Evolutionary conservation across 2,113 vertebrate species (phyloP).

Genomic region (Telmatochromis sp.): DNA sequence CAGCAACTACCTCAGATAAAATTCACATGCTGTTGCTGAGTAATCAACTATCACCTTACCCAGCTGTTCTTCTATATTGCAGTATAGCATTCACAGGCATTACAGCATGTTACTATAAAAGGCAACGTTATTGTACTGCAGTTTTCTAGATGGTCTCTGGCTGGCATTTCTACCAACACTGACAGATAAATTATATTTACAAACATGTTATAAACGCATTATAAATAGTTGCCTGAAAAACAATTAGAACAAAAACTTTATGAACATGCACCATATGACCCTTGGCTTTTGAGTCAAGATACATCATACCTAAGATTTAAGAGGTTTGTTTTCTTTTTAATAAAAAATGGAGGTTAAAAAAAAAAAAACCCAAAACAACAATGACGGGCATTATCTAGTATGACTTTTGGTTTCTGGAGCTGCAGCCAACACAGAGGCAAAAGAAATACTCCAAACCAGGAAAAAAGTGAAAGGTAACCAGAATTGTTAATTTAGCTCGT

Average conservation of each 20-base stretch:
- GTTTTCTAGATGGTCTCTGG: neutral
- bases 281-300: neutral
- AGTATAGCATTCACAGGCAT: neutral
- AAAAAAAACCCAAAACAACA: neutral
- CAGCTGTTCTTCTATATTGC: neutral
- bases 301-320: neutral
- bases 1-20: constrained; percentile 21
- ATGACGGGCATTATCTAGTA: neutral
- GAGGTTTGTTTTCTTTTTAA: neutral
- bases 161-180: neutral
- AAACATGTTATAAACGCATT: neutral
- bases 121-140: neutral
- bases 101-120: neutral
- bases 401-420: neutral
- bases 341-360: neutral
- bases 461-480: neutral
- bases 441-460: neutral
- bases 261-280: neutral
- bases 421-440: neutral
- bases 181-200: neutral
- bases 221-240: neutral
- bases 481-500: neutral
- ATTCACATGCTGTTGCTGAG: constrained; percentile 25
- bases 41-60: constrained; percentile 3
- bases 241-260: neutral